Percentiles rank a stretch among this genome's conserved stretches.
Evolutionary conservation across 2,888 invertebrate genomes (phyloP).

Genomic region (Matsumyia berberina): DNA sequence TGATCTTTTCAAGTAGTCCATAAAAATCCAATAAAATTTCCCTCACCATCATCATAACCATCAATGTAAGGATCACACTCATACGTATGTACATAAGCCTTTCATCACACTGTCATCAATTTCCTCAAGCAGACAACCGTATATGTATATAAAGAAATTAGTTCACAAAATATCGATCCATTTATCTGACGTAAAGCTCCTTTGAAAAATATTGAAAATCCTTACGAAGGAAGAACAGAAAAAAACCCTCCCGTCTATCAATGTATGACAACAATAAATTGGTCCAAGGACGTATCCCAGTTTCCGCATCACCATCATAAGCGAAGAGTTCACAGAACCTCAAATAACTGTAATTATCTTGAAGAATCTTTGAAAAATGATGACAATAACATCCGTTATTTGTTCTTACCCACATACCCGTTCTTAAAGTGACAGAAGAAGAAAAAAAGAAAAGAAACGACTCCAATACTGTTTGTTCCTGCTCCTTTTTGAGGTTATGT

Average conservation of each 20-base stretch:
- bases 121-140: conserved; percentile 17
- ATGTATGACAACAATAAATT: conserved; percentile 41
- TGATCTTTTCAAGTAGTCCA: no score
- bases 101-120: conserved; percentile 42
- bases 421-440: conserved; percentile 1
- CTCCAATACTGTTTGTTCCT: conserved; percentile 17
- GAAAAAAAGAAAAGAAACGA: neutral
- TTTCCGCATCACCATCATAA: neutral
- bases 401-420: conserved; percentile 46
- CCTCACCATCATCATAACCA: no score
- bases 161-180: conserved; percentile 32
- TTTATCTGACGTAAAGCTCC: conserved; percentile 10
- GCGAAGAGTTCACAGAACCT: conserved; percentile 9
- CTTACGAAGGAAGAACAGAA: neutral
- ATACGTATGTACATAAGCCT: conserved; percentile 30
- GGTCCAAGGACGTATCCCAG: conserved; percentile 17
- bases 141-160: neutral
- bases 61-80: no score
- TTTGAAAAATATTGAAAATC: conserved; percentile 40
- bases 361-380: conserved; percentile 56
- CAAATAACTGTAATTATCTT: conserved; percentile 57
- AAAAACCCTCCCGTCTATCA: conserved; percentile 7
- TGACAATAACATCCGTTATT: conserved; percentile 61
- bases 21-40: no score
- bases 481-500: conserved; percentile 46